phyloP scores from a whole-genome alignment of 2,888 invertebrate species.

The Ligdia adustata region DNA sequence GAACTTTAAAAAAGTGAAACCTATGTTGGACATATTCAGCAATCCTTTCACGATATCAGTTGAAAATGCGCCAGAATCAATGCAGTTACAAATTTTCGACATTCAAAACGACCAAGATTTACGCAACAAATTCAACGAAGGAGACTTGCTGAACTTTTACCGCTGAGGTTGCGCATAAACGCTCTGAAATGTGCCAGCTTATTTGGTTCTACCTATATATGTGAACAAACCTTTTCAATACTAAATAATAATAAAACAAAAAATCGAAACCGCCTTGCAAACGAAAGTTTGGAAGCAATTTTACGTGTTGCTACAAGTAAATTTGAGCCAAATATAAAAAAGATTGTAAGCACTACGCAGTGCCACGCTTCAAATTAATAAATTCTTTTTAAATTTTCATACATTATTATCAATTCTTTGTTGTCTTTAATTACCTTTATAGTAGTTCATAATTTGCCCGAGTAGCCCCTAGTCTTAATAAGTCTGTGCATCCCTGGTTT shows the following conservation, averaged over 20 bases:
- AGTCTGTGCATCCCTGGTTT: no score
- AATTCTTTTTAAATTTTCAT: no score
- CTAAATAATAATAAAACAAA: conserved; percentile 10
- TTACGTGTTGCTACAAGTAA: no score
- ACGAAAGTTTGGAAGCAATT: no score
- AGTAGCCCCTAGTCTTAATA: no score
- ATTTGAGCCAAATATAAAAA: no score
- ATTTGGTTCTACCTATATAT: conserved; percentile 17
- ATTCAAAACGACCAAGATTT: conserved; percentile 32
- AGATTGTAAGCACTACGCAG: no score
- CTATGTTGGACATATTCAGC: conserved; percentile 17
- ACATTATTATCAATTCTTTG: no score
- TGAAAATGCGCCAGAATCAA: conserved; percentile 32
- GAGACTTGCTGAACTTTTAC: conserved; percentile 15
- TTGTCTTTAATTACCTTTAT: no score
- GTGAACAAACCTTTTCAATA: conserved; percentile 18
- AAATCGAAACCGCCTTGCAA: no score
- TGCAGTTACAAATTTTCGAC: conserved; percentile 32
- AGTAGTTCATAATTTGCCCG: no score
- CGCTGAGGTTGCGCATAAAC: conserved; percentile 16
- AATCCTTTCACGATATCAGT: conserved; percentile 31
- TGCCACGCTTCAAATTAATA: no score
- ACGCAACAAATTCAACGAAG: conserved; percentile 28
- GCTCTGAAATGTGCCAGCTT: conserved; percentile 10
- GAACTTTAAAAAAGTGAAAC: conserved; percentile 18